phyloP scores from a whole-genome alignment of 2,888 invertebrate genomes.

The Crioceris asparagi region DNA sequence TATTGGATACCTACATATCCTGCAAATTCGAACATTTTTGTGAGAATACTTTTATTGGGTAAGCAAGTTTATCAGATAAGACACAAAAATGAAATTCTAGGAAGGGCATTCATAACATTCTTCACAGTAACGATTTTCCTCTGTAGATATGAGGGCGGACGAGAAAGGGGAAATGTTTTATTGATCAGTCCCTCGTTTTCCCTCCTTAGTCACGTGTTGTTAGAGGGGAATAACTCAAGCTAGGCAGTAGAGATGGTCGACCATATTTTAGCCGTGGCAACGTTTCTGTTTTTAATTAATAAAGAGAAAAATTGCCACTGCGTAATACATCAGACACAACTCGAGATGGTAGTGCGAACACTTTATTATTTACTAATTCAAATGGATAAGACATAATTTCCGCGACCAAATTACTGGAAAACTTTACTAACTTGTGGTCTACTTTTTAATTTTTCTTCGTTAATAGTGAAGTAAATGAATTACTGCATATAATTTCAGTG shows the following conservation, averaged over 20 bases:
- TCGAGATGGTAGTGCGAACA: background rate
- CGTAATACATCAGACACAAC: conserved; percentile 17
- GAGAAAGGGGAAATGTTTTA: conserved; percentile 42
- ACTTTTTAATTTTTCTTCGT: too few species aligned
- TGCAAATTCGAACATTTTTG: background rate
- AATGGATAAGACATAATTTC: conserved; percentile 9
- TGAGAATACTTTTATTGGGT: conserved; percentile 3
- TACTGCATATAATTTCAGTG: too few species aligned
- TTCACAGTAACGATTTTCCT: conserved; percentile 40
- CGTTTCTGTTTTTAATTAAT: conserved; percentile 28
- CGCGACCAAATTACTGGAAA: too few species aligned
- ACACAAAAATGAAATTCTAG: conserved; percentile 20
- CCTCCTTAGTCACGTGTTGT: conserved; percentile 35
- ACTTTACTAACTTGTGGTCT: too few species aligned
- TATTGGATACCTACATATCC: too few species aligned
- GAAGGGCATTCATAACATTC: conserved; percentile 34
- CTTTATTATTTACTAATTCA: conserved; percentile 2
- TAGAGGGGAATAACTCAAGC: conserved; percentile 36
- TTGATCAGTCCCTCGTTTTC: conserved; percentile 43
- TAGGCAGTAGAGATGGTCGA: conserved; percentile 35
- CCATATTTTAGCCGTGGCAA: conserved; percentile 25
- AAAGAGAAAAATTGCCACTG: conserved; percentile 21
- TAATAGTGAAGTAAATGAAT: too few species aligned
- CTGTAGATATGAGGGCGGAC: conserved; percentile 31
- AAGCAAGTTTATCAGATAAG: conserved; percentile 15